Percentiles rank a stretch among this genome's conserved stretches.
Conservation (phyloP, 2,797 vertebrate species). For the Melanotaenia trifasciata region DNA sequence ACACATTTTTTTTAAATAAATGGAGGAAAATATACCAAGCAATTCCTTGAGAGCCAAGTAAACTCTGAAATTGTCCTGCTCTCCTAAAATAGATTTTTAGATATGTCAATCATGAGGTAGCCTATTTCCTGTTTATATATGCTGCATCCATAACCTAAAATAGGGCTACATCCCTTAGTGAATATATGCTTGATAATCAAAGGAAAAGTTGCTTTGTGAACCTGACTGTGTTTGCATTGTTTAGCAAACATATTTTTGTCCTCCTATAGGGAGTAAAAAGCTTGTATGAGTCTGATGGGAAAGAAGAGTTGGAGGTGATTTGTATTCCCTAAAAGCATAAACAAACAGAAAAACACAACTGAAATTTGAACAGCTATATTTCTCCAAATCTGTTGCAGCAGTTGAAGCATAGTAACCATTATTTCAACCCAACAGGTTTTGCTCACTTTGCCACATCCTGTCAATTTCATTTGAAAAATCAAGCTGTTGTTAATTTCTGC, state of each 20-base stretch:
- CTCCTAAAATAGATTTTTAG: background rate
- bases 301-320: background rate
- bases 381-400: conserved; percentile 15
- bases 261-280: background rate
- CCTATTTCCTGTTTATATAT: background rate
- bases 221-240: background rate
- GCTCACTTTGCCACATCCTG: conserved; percentile 12
- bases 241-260: background rate
- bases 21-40: no score
- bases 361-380: background rate
- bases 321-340: background rate
- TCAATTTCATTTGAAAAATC: conserved; percentile 27
- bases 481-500: conserved; percentile 18
- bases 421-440: conserved; percentile 21
- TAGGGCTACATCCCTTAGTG: background rate
- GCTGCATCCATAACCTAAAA: background rate
- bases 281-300: background rate
- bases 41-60: no score
- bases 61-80: background rate
- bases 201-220: background rate
- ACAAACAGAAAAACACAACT: conserved; percentile 15
- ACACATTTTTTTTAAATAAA: no score
- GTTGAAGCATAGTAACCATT: conserved; percentile 13
- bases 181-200: no score
- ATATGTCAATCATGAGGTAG: background rate